These are phyloP conservation scores for Thalassoma bifasciatum DNA, from an alignment of 2,113 vertebrate genomes.

Conservation along the genomic window DNA sequence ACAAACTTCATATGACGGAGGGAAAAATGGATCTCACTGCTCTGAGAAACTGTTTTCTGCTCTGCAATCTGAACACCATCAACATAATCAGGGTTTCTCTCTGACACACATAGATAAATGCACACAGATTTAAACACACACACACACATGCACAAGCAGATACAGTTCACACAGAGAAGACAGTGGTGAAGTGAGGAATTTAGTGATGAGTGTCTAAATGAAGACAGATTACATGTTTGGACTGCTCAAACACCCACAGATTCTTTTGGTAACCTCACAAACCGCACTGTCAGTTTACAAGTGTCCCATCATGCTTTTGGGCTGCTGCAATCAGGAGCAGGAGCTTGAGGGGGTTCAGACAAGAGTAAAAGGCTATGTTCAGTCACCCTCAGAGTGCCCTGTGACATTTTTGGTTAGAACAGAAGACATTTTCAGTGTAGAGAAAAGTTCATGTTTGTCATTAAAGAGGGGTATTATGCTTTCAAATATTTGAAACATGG, in stretches of 20 bases:
- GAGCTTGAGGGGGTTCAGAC: neutral
- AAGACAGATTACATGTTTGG: slow-evolving; percentile 71
- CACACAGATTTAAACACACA: neutral
- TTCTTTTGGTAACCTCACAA: slow-evolving; percentile 61
- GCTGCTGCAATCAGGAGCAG: slow-evolving; percentile 13
- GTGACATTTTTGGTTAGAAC: neutral
- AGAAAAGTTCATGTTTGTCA: too few species aligned
- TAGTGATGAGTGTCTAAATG: slow-evolving; percentile 62
- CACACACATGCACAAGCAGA: neutral
- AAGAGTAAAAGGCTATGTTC: neutral
- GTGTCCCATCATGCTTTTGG: slow-evolving; percentile 68
- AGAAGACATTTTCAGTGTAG: too few species aligned
- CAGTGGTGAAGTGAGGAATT: slow-evolving; percentile 52
- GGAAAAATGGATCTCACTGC: too few species aligned
- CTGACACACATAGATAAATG: neutral
- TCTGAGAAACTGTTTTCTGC: neutral
- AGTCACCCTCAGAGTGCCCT: neutral
- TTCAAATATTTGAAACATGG: too few species aligned
- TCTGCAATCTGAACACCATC: neutral
- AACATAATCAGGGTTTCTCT: neutral
- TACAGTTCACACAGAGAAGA: slow-evolving; percentile 2
- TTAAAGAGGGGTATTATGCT: too few species aligned
- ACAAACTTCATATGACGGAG: neutral
- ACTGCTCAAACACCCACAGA: slow-evolving; percentile 52
- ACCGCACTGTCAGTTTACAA: slow-evolving; percentile 60